Conservation (phyloP, 1,140 invertebrate genomes). For the Drosophila arizonae region DNA sequence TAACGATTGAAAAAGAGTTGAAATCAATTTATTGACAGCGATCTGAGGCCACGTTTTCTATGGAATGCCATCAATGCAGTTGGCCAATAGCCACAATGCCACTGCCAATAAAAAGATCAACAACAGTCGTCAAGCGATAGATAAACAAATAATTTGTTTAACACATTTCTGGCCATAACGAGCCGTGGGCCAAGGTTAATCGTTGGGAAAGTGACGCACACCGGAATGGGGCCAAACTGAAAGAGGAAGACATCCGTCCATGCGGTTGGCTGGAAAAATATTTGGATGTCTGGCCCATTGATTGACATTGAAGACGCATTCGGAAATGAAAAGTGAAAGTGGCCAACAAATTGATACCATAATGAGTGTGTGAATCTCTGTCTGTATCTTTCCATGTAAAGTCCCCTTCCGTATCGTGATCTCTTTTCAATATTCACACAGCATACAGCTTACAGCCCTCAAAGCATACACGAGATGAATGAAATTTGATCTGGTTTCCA, state of each 20-base stretch:
- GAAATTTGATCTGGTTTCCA: slow-evolving; percentile 29
- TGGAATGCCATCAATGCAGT: slow-evolving; percentile 16
- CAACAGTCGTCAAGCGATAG: neutral
- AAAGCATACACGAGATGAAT: neutral
- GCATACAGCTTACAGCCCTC: neutral
- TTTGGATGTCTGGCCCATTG: slow-evolving; percentile 1
- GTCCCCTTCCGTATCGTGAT: neutral
- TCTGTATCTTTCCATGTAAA: neutral
- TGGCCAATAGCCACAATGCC: neutral
- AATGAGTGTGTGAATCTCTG: slow-evolving; percentile 25
- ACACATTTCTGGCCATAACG: slow-evolving; percentile 10
- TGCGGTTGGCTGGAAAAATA: neutral
- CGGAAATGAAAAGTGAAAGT: slow-evolving; percentile 42
- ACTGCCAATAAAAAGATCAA: neutral
- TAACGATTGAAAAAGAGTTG: slow-evolving; percentile 17
- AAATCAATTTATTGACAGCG: slow-evolving; percentile 19
- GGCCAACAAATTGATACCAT: slow-evolving; percentile 10
- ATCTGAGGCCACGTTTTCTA: slow-evolving; percentile 15
- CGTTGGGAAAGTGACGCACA: slow-evolving; percentile 26
- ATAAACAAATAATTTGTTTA: slow-evolving; percentile 9
- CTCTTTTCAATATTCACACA: slow-evolving; percentile 25
- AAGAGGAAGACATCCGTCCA: neutral
- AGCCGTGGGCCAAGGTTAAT: slow-evolving; percentile 49
- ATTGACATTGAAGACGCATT: slow-evolving; percentile 38
- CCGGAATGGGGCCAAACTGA: neutral